Conservation (phyloP, 1,140 invertebrate genomes). For the Patella vulgata region DNA sequence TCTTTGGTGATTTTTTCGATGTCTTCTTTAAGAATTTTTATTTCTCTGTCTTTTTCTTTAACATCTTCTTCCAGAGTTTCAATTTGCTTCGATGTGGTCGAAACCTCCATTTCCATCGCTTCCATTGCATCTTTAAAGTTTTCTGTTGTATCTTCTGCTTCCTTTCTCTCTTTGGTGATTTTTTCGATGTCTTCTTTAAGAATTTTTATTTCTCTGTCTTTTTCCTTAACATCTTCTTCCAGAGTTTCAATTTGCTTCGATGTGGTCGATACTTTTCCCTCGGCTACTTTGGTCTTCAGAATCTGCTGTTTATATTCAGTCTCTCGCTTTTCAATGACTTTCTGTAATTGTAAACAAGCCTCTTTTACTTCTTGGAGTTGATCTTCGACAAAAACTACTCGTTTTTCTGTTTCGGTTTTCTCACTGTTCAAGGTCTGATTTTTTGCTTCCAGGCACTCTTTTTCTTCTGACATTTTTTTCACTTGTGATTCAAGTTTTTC, state of each 20-base stretch:
- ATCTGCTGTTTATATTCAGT: slow-evolving; percentile 6
- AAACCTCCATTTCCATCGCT: slow-evolving; percentile 31
- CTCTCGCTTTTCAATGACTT: slow-evolving; percentile 5
- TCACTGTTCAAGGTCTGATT: slow-evolving; percentile 10
- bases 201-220: slow-evolving; percentile 11
- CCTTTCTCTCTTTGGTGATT: slow-evolving; percentile 22
- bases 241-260: not conserved
- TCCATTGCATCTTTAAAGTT: slow-evolving; percentile 38
- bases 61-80: slow-evolving; percentile 13
- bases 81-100: slow-evolving; percentile 5
- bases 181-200: slow-evolving; percentile 15
- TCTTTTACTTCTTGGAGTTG: not conserved
- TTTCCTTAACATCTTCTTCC: slow-evolving; percentile 5
- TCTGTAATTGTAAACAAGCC: slow-evolving; percentile 2
- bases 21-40: slow-evolving; percentile 15
- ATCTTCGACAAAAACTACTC: not conserved
- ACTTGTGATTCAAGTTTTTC: slow-evolving; percentile 9
- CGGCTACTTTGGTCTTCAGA: too few relatives aligned
- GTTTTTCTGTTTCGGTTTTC: slow-evolving; percentile 16
- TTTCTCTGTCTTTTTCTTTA: slow-evolving; percentile 18
- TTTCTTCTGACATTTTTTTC: not conserved
- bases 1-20: slow-evolving; percentile 20
- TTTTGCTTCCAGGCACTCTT: slow-evolving; percentile 14
- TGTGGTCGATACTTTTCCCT: not conserved
- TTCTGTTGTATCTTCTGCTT: slow-evolving; percentile 16